A percentile compares a stretch with the other conserved stretches of the same genome.
Conservation (phyloP, 2,797 vertebrate species). For the Salmo trutta region DNA sequence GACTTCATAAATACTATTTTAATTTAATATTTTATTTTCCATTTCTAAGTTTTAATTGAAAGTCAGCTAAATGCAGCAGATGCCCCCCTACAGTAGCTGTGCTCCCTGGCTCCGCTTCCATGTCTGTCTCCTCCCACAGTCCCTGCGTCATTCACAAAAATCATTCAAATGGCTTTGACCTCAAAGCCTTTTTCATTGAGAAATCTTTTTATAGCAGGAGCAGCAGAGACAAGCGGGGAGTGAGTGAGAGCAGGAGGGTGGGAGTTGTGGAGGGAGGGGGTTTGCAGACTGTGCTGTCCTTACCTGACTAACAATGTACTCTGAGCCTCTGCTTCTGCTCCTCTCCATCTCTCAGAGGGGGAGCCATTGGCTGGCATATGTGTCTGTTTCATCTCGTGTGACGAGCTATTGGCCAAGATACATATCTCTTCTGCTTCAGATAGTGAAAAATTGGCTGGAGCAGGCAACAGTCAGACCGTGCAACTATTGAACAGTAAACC, state of each 20-base stretch:
- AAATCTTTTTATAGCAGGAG: conserved; percentile 71
- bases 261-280: conserved; percentile 23
- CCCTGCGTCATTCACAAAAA: conserved; percentile 83
- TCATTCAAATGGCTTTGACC: conserved; percentile 82
- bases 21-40: conserved; percentile 39
- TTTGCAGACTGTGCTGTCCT: conserved; percentile 51
- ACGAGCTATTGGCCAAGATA: not conserved
- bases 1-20: conserved; percentile 48
- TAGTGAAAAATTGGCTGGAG: not conserved
- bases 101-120: conserved; percentile 60
- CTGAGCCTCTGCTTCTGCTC: conserved; percentile 34
- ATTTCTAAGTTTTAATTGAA: conserved; percentile 67
- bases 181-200: conserved; percentile 78
- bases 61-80: conserved; percentile 69
- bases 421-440: not conserved
- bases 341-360: conserved; percentile 59
- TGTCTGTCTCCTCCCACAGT: conserved; percentile 73
- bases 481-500: not conserved
- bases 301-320: conserved; percentile 62
- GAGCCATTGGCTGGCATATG: conserved; percentile 48
- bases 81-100: conserved; percentile 62
- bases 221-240: conserved; percentile 55
- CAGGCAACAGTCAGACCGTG: not conserved
- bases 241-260: conserved; percentile 43
- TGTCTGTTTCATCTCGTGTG: conserved; percentile 21